Base-by-base conservation (phyloP, 2,113 vertebrate species). In the Embiotoca jacksoni region DNA sequence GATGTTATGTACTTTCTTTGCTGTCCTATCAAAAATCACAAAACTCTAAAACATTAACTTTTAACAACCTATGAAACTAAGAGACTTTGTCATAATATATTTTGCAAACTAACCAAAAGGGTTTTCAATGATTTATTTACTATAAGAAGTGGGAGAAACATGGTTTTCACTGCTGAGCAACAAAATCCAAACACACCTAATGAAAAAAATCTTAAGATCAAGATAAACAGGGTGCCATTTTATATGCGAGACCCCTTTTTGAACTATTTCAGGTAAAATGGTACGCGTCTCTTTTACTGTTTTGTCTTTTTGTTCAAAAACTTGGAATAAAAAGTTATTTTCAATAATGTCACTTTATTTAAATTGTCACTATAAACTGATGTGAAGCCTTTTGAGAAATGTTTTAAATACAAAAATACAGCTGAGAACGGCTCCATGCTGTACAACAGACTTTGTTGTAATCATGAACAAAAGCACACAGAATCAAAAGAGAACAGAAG, bases 341-440 rank as follows among this genome's bases (percentile, higher is more conserved):
- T 65, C 33, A 49, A 49, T 66, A 49, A 68, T 72, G 60, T 84
- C 56, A 69, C 53, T 93, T 90, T 94, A 92, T 93, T 94, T 58
- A 67, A 83, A 70, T 75, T 46, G 47, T 87, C 77, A 82, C 75
- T 81, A 80, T 80, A 85, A 86, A 91, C 67, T 11, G 49, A 74
- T 47, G 70, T 63, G 80, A 90, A 84, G 77, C 75, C 75, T 77
- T 80, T 64, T 75, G 52, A 49, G 73, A 47, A 82, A 58, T 61
- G 79, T 61, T 86, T 89, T 79, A 83, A 91, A 92, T 90, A 91
- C 59, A 91, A 90, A 90, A 88, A 86, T 84, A 84, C 90, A 87
- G 55, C 33, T 55, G 47, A 71, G 55, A 60, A 75, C 31, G 59
- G 61, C 58, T 75, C 69, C 64, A 55, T 68, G 68, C 71, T 80